These are phyloP conservation scores for Lasioglossum leucozonium DNA, from an alignment of 2,888 invertebrate genomes.

Conservation along the genomic window DNA sequence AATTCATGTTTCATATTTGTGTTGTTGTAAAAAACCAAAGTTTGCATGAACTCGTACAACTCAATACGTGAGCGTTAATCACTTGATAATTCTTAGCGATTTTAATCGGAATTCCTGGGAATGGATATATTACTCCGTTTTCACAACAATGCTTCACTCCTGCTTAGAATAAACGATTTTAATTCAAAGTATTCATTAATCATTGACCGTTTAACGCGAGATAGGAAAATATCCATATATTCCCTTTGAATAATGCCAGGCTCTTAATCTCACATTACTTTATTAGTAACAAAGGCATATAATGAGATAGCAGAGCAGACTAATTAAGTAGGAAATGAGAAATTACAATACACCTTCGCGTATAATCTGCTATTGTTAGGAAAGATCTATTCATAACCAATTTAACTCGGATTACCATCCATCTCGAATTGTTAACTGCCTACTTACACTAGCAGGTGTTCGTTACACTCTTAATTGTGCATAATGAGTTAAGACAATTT, in stretches of 20 bases:
- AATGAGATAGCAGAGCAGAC: neutral
- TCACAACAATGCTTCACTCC: neutral
- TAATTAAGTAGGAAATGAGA: conserved; percentile 19
- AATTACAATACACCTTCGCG: neutral
- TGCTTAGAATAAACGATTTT: neutral
- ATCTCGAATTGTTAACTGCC: neutral
- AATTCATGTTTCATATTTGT: too few species aligned
- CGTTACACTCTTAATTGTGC: neutral
- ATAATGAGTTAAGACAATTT: neutral
- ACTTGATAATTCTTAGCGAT: neutral
- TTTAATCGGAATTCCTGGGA: neutral
- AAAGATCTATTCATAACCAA: neutral
- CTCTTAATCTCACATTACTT: neutral
- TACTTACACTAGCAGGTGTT: neutral
- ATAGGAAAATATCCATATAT: neutral
- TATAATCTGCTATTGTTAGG: conserved; percentile 14
- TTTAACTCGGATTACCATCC: neutral
- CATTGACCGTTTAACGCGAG: neutral
- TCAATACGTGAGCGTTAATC: neutral
- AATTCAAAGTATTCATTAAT: neutral
- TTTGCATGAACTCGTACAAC: neutral
- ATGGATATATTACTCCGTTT: neutral
- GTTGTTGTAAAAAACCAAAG: neutral
- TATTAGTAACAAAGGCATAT: neutral
- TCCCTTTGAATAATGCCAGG: neutral